Evolutionary conservation across 2,113 vertebrate genomes (phyloP).

Genomic region (Ibidorhyncha struthersii): DNA sequence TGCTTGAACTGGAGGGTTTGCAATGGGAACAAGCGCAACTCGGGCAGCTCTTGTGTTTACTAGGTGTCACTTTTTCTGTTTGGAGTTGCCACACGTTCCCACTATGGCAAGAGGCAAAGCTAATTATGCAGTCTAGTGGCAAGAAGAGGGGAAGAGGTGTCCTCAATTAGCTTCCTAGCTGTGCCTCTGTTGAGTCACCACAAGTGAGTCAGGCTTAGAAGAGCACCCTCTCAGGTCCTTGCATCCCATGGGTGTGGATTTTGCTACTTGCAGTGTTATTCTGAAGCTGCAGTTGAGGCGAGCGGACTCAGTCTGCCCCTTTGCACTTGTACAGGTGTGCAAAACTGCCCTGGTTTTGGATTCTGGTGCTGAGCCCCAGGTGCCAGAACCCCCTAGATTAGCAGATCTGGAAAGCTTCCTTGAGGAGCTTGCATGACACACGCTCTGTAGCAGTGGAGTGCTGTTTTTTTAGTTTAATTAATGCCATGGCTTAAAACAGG

Average conservation of each 20-base stretch:
- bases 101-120: neutral
- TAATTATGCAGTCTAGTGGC: neutral
- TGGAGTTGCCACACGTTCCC: neutral
- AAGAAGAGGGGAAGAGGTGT: neutral
- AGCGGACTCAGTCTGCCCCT: neutral
- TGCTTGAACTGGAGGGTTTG: neutral
- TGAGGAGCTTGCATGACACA: neutral
- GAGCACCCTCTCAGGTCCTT: neutral
- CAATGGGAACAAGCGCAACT: neutral
- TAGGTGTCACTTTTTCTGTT: neutral
- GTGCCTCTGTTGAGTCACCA: neutral
- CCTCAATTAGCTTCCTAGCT: neutral
- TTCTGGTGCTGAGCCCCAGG: neutral
- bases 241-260: accelerated
- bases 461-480: neutral
- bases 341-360: neutral
- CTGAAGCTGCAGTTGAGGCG: neutral
- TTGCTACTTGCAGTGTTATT: neutral
- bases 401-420: neutral
- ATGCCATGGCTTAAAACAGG: neutral
- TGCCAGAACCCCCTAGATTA: neutral
- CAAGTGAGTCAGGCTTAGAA: neutral
- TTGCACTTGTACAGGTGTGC: neutral
- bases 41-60: neutral
- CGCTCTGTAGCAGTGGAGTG: neutral